Evolutionary conservation across 2,888 invertebrate genomes (phyloP).

Genomic region (Nomada hirtipes): DNA sequence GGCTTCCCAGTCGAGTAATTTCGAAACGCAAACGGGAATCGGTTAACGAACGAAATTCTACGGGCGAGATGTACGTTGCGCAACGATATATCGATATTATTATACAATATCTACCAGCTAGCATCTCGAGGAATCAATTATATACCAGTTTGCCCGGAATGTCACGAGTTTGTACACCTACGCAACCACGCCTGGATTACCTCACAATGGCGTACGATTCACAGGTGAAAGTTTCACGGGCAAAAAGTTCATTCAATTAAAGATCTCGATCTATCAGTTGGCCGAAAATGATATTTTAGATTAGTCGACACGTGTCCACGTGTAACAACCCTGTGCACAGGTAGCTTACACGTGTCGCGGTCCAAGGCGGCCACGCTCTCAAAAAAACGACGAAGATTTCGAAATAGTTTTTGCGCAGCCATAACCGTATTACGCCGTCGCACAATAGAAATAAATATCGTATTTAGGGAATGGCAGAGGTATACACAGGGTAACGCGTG

Average conservation of each 20-base stretch:
- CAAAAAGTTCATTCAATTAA: too few species aligned
- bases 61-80: background rate
- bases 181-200: too few species aligned
- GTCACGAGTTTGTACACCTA: too few species aligned
- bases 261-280: too few species aligned
- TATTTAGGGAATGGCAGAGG: conserved; percentile 7
- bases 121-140: too few species aligned
- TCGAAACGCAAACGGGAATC: background rate
- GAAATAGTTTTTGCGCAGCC: conserved; percentile 63
- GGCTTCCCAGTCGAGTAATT: conserved; percentile 13
- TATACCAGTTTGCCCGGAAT: too few species aligned
- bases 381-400: conserved; percentile 49
- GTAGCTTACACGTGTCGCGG: conserved; percentile 20
- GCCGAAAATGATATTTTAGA: too few species aligned
- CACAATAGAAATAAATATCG: conserved; percentile 23
- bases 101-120: background rate
- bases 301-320: too few species aligned
- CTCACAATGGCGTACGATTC: too few species aligned
- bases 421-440: conserved; percentile 24
- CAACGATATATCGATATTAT: background rate
- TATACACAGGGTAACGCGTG: background rate
- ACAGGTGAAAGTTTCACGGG: too few species aligned
- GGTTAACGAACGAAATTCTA: background rate
- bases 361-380: conserved; percentile 28
- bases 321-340: background rate